Conservation (phyloP, 1,140 invertebrate genomes). For the Zaprionus taronus region DNA sequence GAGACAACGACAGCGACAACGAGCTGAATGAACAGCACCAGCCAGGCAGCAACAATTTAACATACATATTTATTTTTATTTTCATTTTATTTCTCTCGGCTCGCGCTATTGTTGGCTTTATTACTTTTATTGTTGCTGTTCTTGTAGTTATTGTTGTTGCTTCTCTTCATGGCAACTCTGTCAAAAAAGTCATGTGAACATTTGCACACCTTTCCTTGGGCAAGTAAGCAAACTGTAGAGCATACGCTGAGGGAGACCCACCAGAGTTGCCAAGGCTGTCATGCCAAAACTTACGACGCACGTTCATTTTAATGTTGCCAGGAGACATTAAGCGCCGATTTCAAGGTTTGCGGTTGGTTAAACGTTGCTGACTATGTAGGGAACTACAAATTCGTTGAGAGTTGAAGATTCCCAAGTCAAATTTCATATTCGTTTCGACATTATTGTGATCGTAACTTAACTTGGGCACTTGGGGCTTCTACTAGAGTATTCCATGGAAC, state of each 20-base stretch:
- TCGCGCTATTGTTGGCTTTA: slow-evolving; percentile 54
- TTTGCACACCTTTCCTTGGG: slow-evolving; percentile 55
- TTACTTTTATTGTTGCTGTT: slow-evolving; percentile 28
- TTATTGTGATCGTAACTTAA: no score
- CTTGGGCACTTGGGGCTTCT: no score
- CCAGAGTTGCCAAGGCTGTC: background rate
- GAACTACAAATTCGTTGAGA: background rate
- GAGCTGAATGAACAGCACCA: slow-evolving; percentile 2
- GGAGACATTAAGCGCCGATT: slow-evolving; percentile 1
- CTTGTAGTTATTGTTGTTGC: slow-evolving; percentile 16
- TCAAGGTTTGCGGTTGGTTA: background rate
- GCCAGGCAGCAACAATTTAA: slow-evolving; percentile 28
- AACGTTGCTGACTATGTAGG: background rate
- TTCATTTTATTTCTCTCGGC: slow-evolving; percentile 57
- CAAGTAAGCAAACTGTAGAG: slow-evolving; percentile 21
- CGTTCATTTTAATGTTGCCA: slow-evolving; percentile 9
- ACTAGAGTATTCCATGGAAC: no score
- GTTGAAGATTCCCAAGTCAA: background rate
- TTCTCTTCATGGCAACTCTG: slow-evolving; percentile 13
- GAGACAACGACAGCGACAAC: slow-evolving; percentile 17
- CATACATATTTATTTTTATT: slow-evolving; percentile 59
- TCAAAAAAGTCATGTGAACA: slow-evolving; percentile 61
- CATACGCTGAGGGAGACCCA: background rate
- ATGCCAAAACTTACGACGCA: background rate
- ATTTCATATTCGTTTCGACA: background rate